Percentiles rank a stretch among this genome's conserved stretches.
phyloP scores from a whole-genome alignment of 2,888 invertebrate genomes.

The Neria commutata region DNA sequence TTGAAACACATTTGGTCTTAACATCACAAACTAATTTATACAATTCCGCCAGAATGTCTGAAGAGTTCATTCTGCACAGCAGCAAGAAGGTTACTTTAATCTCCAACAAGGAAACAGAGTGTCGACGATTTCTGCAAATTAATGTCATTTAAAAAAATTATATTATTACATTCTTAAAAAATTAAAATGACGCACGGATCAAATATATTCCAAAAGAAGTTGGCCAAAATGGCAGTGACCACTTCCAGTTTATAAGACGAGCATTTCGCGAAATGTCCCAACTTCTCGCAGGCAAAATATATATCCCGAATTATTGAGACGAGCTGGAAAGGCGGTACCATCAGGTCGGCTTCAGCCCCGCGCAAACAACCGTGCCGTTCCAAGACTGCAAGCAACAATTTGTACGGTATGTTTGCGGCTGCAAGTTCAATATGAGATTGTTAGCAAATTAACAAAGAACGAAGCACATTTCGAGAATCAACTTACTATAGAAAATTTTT shows the following conservation, averaged over 20 bases:
- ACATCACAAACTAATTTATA: slow-evolving; percentile 48
- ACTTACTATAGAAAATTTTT: slow-evolving; percentile 56
- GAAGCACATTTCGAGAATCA: background rate
- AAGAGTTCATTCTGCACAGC: slow-evolving; percentile 52
- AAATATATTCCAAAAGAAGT: slow-evolving; percentile 61
- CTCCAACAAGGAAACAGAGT: slow-evolving; percentile 57
- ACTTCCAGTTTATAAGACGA: slow-evolving; percentile 46
- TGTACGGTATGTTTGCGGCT: slow-evolving; percentile 58
- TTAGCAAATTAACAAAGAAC: too few relatives aligned
- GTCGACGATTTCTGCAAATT: slow-evolving; percentile 48
- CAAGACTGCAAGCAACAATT: slow-evolving; percentile 55
- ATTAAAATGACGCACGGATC: slow-evolving; percentile 54
- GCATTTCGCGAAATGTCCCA: slow-evolving; percentile 52
- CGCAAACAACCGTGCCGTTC: slow-evolving; percentile 53
- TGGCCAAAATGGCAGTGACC: slow-evolving; percentile 50
- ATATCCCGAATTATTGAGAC: slow-evolving; percentile 59
- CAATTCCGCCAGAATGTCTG: slow-evolving; percentile 52
- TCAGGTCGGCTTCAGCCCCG: slow-evolving; percentile 47
- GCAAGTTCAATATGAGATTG: too few relatives aligned
- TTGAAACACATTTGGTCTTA: slow-evolving; percentile 51
- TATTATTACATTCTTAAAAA: background rate
- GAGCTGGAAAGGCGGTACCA: slow-evolving; percentile 56
- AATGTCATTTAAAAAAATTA: background rate
- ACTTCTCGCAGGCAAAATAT: slow-evolving; percentile 58
- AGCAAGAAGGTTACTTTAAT: slow-evolving; percentile 57